Percentiles rank a stretch among this genome's conserved stretches.
Conservation (phyloP, 2,888 invertebrate species). For the Aporophyla lueneburgensis region DNA sequence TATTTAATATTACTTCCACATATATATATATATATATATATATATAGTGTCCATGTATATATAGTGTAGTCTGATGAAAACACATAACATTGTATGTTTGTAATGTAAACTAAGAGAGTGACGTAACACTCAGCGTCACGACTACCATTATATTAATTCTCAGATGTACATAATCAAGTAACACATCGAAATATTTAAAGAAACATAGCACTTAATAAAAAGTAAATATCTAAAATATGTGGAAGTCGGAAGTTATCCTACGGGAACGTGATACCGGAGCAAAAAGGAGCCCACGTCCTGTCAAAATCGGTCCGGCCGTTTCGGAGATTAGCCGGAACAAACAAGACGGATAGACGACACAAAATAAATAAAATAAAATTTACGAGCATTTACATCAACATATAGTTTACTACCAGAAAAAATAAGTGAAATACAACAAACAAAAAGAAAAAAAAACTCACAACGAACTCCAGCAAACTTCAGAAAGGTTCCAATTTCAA, state of each 20-base stretch:
- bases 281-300: too few species aligned
- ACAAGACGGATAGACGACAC: too few species aligned
- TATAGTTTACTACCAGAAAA: neutral
- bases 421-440: neutral
- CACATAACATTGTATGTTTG: conserved; percentile 11
- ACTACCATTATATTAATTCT: neutral
- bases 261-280: too few species aligned
- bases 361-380: too few species aligned
- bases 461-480: conserved; percentile 11
- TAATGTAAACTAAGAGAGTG: conserved; percentile 4
- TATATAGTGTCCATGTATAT: too few species aligned
- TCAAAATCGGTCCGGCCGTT: too few species aligned
- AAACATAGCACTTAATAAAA: too few species aligned
- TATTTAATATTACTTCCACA: neutral
- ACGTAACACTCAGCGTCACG: conserved; percentile 17
- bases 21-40: too few species aligned
- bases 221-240: neutral
- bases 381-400: neutral
- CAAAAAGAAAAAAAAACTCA: conserved; percentile 31
- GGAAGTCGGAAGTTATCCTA: too few species aligned
- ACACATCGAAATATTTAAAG: neutral
- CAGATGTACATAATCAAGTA: conserved; percentile 5
- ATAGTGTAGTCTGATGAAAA: neutral
- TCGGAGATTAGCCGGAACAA: too few species aligned
- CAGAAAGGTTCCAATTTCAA: conserved; percentile 17